A percentile compares a stretch with the other conserved stretches of the same genome.
Evolutionary conservation across 1,140 invertebrate species (phyloP).

Genomic region (Lucilia cuprina): DNA sequence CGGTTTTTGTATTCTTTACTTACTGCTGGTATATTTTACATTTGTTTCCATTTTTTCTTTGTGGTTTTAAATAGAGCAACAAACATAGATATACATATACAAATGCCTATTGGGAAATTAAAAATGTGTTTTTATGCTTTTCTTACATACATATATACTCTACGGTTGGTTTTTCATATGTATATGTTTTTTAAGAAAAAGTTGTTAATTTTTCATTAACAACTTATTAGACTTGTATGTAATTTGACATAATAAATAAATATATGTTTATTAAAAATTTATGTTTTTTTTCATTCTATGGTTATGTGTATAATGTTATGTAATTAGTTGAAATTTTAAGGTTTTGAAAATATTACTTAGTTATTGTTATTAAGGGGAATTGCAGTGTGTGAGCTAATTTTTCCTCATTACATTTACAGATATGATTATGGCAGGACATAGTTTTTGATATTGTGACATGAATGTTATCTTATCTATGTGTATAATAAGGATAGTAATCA

Average conservation of each 20-base stretch:
- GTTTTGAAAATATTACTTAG: too few species aligned
- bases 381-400: too few species aligned
- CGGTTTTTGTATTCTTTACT: background rate
- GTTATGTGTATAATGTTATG: background rate
- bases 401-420: too few species aligned
- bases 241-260: background rate
- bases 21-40: background rate
- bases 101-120: constrained; percentile 23
- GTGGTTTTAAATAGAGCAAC: background rate
- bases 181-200: background rate
- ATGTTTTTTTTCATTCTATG: background rate
- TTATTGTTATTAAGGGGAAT: too few species aligned
- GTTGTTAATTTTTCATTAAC: constrained; percentile 24
- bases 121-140: constrained; percentile 11
- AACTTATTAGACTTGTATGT: background rate
- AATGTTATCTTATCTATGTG: too few species aligned
- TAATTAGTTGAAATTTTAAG: background rate
- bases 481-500: too few species aligned
- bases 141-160: background rate
- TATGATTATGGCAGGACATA: too few species aligned
- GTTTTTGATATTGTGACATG: too few species aligned
- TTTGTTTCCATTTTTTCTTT: background rate
- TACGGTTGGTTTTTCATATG: too few species aligned
- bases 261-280: background rate
- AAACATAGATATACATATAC: background rate